Evolutionary conservation across 2,888 invertebrate genomes (phyloP).

Genomic region (Oithona nana): DNA sequence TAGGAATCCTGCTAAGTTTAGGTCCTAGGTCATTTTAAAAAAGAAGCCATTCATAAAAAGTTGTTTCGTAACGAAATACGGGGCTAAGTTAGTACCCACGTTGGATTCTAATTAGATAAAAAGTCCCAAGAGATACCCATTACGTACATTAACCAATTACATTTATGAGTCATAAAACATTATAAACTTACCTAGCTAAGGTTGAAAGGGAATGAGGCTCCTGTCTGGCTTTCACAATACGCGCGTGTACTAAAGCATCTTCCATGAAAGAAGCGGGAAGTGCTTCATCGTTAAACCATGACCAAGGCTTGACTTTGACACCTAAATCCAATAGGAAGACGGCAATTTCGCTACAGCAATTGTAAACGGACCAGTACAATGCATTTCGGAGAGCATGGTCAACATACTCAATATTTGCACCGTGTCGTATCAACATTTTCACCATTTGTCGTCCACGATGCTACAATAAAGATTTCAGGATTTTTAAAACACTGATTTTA

Average conservation of each 20-base stretch:
- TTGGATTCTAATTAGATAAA: too few relatives aligned
- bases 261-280: conserved; percentile 9
- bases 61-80: too few relatives aligned
- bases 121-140: too few relatives aligned
- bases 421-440: conserved; percentile 5
- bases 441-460: conserved; percentile 4
- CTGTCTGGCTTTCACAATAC: not conserved
- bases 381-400: conserved; percentile 15
- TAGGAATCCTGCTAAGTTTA: too few relatives aligned
- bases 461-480: too few relatives aligned
- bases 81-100: too few relatives aligned
- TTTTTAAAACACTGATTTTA: too few relatives aligned
- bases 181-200: not conserved
- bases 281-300: conserved; percentile 10
- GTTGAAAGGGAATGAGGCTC: not conserved
- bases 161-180: too few relatives aligned
- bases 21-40: too few relatives aligned
- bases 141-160: too few relatives aligned
- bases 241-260: not conserved
- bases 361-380: conserved; percentile 13
- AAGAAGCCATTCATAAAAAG: too few relatives aligned
- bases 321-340: conserved; percentile 4
- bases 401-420: conserved; percentile 14
- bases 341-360: conserved; percentile 3
- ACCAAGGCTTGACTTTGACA: conserved; percentile 11